phyloP scores from a whole-genome alignment of 2,888 invertebrate genomes.

The Baronia brevicornis region DNA sequence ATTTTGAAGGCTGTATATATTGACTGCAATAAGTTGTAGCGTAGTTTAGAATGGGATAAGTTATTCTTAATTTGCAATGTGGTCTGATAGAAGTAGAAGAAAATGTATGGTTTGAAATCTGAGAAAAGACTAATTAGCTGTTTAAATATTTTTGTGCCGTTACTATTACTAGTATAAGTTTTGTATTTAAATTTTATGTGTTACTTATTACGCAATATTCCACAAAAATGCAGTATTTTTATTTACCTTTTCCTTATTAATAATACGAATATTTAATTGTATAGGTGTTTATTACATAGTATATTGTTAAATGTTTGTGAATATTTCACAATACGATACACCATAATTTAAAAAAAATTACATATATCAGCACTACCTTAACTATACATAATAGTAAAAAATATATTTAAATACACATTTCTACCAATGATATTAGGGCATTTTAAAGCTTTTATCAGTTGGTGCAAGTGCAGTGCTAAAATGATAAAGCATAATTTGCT shows the following conservation, averaged over 20 bases:
- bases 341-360: too few relatives aligned
- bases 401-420: too few relatives aligned
- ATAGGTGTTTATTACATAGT: background rate
- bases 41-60: slow-evolving; percentile 21
- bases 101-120: slow-evolving; percentile 27
- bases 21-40: slow-evolving; percentile 26
- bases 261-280: slow-evolving; percentile 5
- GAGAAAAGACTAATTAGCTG: slow-evolving; percentile 48
- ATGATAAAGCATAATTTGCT: too few relatives aligned
- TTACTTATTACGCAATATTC: slow-evolving; percentile 26
- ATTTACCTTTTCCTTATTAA: too few relatives aligned
- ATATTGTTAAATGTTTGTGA: background rate
- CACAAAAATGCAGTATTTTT: slow-evolving; percentile 1
- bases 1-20: slow-evolving; percentile 36
- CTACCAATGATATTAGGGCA: too few relatives aligned
- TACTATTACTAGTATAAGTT: slow-evolving; percentile 36
- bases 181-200: slow-evolving; percentile 36
- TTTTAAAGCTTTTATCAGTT: too few relatives aligned
- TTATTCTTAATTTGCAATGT: slow-evolving; percentile 20
- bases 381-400: too few relatives aligned
- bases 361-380: too few relatives aligned
- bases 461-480: too few relatives aligned
- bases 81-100: slow-evolving; percentile 20
- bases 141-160: slow-evolving; percentile 44
- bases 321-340: slow-evolving; percentile 6